Evolutionary conservation across 2,113 vertebrate genomes (phyloP), one percentile per base, ranked within the genome.

Genomic region (Gasterosteus nipponicus): DNA sequence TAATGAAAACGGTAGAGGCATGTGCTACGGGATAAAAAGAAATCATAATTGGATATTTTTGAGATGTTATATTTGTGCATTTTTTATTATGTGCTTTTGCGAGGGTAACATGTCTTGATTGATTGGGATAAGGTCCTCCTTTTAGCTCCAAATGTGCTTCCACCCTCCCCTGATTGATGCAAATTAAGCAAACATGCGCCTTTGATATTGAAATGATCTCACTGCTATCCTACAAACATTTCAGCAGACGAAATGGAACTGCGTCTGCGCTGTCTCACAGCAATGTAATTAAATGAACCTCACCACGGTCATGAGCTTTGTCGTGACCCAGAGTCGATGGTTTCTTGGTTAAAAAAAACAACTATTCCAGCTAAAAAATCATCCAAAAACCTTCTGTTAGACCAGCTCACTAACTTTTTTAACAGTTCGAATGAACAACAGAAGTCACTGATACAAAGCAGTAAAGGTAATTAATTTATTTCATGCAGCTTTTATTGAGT

Each of bases 121-220:
- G 87, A 92, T 92, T 83, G 78, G 78, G 86, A 84, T 78, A 70
- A 85, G 86, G 86, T 84, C 87, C 86, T 86, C 89, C 85, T 90
- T 78, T 91, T 81, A 69, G 79, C 77, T 77, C 59, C 74, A 65
- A 81, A 89, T 71, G 69, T 80, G 77, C 85, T 60, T 56, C 61
- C 73, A 68, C 82, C 81, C 89, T 77, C 74, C 83, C 85, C 68
- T 78, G 53, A 86, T 87, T 90, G 71, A 92, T 92, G 91, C 88
- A 92, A 92, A 93, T 93, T 59, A 88, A 63, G 67, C 2, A 46
- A 92, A 89, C 59, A 82, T 56, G 77, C 75, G 86, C 83, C 92
- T 92, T 92, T 93, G 93, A 93, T 93, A 92, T 94, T 93, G 82
- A 94, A 92, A 93, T 94, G 49, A 89, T 90, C 80, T 82, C 26